Conservation (phyloP, 2,888 invertebrate genomes). For the Drosophila stalkeri region DNA sequence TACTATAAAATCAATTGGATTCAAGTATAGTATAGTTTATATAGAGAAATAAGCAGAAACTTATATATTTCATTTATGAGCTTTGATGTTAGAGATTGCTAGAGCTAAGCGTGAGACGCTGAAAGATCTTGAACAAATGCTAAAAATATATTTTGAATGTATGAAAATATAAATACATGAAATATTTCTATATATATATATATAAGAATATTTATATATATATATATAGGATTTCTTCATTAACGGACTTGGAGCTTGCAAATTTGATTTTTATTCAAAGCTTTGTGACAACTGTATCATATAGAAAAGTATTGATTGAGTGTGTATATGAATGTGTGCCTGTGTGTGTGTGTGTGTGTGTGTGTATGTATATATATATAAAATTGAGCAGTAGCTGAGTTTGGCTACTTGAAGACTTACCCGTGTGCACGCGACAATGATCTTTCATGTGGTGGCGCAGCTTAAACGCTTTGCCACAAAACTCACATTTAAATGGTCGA, state of each 20-base stretch:
- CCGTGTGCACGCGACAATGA: constrained; percentile 96
- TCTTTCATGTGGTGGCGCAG: constrained; percentile 97
- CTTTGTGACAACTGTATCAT: too few species aligned
- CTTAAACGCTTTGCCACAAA: constrained; percentile 97
- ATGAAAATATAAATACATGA: too few species aligned
- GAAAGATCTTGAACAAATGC: too few species aligned
- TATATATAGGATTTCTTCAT: neutral
- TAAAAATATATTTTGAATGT: too few species aligned
- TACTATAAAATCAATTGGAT: too few species aligned
- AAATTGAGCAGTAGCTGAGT: constrained; percentile 3
- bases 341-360: neutral
- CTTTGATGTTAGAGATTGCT: too few species aligned
- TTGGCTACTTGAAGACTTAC: constrained; percentile 85
- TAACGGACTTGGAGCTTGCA: neutral
- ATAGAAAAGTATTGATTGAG: neutral
- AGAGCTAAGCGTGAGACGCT: too few species aligned
- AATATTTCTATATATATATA: neutral
- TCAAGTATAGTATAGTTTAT: neutral
- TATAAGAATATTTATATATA: neutral
- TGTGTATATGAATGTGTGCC: too few species aligned
- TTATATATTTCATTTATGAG: neutral
- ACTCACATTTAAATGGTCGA: constrained; percentile 96
- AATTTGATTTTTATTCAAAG: neutral
- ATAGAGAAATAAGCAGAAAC: neutral
- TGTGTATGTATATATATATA: neutral